Evolutionary conservation across 1,140 invertebrate genomes (phyloP), one percentile per base, ranked within the genome.

Genomic region (Rhagoletis zephyria): DNA sequence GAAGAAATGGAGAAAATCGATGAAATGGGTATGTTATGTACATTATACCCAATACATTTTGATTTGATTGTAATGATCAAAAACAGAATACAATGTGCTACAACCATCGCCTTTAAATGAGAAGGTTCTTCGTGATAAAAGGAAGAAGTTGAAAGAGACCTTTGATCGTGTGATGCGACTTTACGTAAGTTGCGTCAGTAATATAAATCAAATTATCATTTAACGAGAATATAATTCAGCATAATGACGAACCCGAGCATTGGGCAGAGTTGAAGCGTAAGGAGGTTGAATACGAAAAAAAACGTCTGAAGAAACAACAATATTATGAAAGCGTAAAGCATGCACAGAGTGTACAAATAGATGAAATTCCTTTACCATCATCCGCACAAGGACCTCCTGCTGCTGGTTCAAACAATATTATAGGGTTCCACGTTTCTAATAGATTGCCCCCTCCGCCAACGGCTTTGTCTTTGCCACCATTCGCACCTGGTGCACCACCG

Each of bases 1-100:
- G 96, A 97, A 93, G 98, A 99, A 94, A 96, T 99, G 95, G 98
- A 99, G 93, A 97, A 98, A 94, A 98, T 99, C 92, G 98, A 99
- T 95, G 96, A 98, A 95, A 98, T 99, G 97, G 97, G 97, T 98
- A 95, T 91, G 90, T 19, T 61, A 19, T 77, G 2, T 63, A 45
- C 16, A 30, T 30, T 30, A 30, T 19, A 40, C 60, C 3, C 45
- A 30, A 51, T n/a, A 42, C 19, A 30, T 30, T 30, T 30, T 30
- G 30, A n/a, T 30, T 61, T 48, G 42, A 67, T 85, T 14, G 6
- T 86, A 5, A 64, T 86, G 6, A 30, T 30, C 30, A 30, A 74
- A 59, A 87, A 61, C 93, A 98, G 98, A 99, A 94, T 99, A 96
- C 91, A 98, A 99, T 94, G 97, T 98, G 3, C 94, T 97, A 89